These are phyloP conservation scores for Hyppa rectilinea DNA, from an alignment of 2,888 invertebrate species.

Conservation along the genomic window DNA sequence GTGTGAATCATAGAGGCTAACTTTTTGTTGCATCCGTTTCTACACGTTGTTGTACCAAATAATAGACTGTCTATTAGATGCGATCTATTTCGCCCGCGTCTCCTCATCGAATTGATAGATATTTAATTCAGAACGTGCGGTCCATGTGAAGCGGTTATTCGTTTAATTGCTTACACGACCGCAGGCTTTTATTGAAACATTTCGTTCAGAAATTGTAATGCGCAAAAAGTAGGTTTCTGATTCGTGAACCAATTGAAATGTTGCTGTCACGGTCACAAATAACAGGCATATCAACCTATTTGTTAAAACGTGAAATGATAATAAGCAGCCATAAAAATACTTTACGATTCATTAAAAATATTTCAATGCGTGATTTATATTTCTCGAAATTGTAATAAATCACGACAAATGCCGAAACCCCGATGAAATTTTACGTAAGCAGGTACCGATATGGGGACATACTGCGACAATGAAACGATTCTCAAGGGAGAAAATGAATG, in stretches of 20 bases:
- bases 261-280: constrained; percentile 36
- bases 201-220: constrained; percentile 21
- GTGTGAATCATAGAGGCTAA: constrained; percentile 42
- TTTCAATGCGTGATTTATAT: constrained; percentile 53
- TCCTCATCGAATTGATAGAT: constrained; percentile 66
- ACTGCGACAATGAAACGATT: constrained; percentile 64
- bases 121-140: constrained; percentile 66
- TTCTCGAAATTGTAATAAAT: constrained; percentile 55
- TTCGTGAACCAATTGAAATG: constrained; percentile 18
- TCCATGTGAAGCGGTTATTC: constrained; percentile 51
- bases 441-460: constrained; percentile 58
- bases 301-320: constrained; percentile 39
- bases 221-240: constrained; percentile 24
- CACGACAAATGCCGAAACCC: constrained; percentile 48
- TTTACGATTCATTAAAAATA: constrained; percentile 45
- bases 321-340: constrained; percentile 54
- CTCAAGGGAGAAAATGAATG: constrained; percentile 63
- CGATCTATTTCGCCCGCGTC: constrained; percentile 67
- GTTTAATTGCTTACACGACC: constrained; percentile 55
- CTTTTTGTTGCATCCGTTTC: constrained; percentile 51
- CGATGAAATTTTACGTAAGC: constrained; percentile 65
- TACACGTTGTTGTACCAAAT: constrained; percentile 43
- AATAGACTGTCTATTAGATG: constrained; percentile 65
- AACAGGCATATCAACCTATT: constrained; percentile 22
- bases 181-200: constrained; percentile 28